Conservation (phyloP, 2,888 invertebrate species). For the Hesperia comma region DNA sequence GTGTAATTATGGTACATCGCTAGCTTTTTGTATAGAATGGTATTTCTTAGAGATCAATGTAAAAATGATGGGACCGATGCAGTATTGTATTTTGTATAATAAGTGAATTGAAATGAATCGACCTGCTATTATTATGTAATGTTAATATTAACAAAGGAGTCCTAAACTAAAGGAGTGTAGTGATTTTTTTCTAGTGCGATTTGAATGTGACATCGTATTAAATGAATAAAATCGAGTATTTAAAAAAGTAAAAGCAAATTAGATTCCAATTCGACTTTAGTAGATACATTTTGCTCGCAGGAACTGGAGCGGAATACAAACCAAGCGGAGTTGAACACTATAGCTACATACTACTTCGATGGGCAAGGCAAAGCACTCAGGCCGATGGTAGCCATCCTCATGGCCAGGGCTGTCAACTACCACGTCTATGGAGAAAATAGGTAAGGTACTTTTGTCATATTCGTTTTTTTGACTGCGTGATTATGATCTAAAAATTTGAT, state of each 20-base stretch:
- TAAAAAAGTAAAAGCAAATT: constrained; percentile 3
- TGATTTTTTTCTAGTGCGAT: no score
- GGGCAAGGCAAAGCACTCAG: constrained; percentile 98
- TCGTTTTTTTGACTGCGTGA: background rate
- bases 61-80: no score
- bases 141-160: no score
- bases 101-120: no score
- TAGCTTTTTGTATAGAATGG: no score
- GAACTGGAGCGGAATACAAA: constrained; percentile 90
- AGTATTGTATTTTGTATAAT: no score
- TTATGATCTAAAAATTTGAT: background rate
- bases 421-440: constrained; percentile 94
- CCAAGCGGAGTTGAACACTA: constrained; percentile 93
- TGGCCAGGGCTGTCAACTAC: constrained; percentile 96
- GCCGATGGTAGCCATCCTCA: constrained; percentile 96
- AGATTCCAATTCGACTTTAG: constrained; percentile 63
- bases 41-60: no score
- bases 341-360: constrained; percentile 98
- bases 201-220: no score
- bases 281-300: constrained; percentile 78
- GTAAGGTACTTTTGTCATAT: constrained; percentile 68
- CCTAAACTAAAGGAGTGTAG: no score
- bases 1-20: no score
- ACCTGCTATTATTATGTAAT: no score
- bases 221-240: background rate